phyloP scores from a whole-genome alignment of 2,888 invertebrate genomes.

The Coremacera marginata region DNA sequence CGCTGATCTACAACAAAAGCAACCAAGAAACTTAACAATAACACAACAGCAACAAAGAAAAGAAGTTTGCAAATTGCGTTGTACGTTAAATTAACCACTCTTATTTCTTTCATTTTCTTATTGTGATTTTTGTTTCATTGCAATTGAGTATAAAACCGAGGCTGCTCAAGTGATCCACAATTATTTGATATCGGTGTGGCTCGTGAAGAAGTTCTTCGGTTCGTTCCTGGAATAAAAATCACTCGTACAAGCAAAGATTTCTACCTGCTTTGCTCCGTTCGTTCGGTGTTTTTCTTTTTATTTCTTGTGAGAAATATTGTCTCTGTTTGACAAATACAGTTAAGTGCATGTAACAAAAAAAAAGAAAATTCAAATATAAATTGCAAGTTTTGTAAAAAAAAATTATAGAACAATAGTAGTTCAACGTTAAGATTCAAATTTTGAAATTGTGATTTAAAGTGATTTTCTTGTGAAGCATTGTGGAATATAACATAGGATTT shows the following conservation, averaged over 20 bases:
- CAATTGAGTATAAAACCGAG: conserved; percentile 17
- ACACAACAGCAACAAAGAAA: conserved; percentile 23
- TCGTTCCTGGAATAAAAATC: conserved; percentile 1
- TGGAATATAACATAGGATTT: too few species aligned
- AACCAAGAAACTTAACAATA: neutral
- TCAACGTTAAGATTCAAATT: too few species aligned
- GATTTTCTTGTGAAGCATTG: too few species aligned
- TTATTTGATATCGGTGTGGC: conserved; percentile 5
- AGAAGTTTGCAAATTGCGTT: conserved; percentile 3
- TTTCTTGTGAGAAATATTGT: neutral
- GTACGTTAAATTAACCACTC: neutral
- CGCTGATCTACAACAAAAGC: neutral
- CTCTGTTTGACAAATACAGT: neutral
- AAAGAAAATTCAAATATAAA: too few species aligned
- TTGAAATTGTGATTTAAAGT: too few species aligned
- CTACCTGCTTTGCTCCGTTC: neutral
- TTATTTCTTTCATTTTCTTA: conserved; percentile 15
- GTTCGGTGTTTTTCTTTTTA: neutral
- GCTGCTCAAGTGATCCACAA: conserved; percentile 17
- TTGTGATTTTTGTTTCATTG: conserved; percentile 24
- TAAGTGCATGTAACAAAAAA: too few species aligned
- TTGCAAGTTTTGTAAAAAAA: too few species aligned
- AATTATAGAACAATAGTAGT: too few species aligned
- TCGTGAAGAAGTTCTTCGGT: conserved; percentile 7
- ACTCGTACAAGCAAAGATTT: neutral